These are phyloP conservation scores for human DNA, from an alignment of 2,113 vertebrate species.

Conservation along the genomic window GRCh38 chr21:18117001-18117500, in stretches of 20 bases:
- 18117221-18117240: background rate
- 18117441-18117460: background rate
- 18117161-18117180: background rate
- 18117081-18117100: background rate
- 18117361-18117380: background rate
- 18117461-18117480: background rate
- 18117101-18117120: background rate
- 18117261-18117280: constrained; percentile 29
- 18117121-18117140: background rate
- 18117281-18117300: background rate
- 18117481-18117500: background rate
- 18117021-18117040: background rate
- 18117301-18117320: background rate
- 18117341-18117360: constrained; percentile 39
- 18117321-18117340: constrained; percentile 10
- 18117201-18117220: constrained; percentile 10
- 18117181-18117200: background rate
- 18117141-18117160: background rate
- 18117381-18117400: constrained; percentile 24
- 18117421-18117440: background rate
- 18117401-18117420: background rate
- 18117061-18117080: background rate
- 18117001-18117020: background rate
- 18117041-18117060: background rate
- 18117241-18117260: background rate